Conservation (phyloP, 2,888 invertebrate genomes). For the Syrista parreyssii region DNA sequence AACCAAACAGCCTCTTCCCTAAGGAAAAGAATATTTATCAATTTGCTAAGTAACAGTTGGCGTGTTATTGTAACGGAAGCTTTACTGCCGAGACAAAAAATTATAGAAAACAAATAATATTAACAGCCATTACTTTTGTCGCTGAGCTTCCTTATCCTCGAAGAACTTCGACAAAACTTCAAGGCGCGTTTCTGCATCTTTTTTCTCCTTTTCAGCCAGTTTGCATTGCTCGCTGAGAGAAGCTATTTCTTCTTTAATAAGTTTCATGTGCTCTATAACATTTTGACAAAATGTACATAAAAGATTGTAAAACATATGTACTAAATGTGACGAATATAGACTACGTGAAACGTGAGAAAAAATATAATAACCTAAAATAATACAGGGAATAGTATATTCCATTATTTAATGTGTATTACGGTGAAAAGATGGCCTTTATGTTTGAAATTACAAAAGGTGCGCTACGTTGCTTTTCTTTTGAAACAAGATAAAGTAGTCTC, state of each 20-base stretch:
- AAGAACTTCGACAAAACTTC: conserved; percentile 91
- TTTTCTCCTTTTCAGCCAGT: conserved; percentile 76
- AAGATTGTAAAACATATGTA: background rate
- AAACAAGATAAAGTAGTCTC: background rate
- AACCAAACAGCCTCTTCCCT: conserved; percentile 86
- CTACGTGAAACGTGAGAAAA: background rate
- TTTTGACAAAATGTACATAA: background rate
- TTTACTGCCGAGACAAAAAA: background rate
- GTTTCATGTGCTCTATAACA: conserved; percentile 62
- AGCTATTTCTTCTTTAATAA: conserved; percentile 68
- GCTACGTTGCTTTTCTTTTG: background rate
- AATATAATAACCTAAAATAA: background rate
- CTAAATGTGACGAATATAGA: background rate
- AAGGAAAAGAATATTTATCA: background rate
- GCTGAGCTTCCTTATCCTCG: conserved; percentile 87
- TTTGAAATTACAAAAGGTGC: background rate
- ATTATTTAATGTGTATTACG: background rate
- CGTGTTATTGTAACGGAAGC: background rate
- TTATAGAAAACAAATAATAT: background rate
- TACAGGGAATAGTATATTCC: background rate
- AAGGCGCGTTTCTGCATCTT: conserved; percentile 84
- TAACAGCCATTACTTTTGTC: conserved; percentile 79
- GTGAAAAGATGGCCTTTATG: background rate
- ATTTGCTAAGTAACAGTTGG: background rate
- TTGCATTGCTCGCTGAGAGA: conserved; percentile 71